Evolutionary conservation across 2,113 vertebrate genomes (phyloP).

Genomic region (Argyrosomus japonicus): DNA sequence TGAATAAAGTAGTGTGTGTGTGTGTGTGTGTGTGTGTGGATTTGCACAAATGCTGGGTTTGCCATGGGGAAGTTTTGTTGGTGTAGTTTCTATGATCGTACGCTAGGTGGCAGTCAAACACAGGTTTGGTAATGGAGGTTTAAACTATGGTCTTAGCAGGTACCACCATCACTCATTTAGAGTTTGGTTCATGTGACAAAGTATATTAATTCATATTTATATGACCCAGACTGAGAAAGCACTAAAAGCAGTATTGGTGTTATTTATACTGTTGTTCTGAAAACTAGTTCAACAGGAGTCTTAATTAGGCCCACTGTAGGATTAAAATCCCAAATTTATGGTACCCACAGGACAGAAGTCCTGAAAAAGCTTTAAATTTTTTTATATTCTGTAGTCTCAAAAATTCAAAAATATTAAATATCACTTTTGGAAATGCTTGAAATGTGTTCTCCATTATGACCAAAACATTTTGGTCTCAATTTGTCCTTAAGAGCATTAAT

Average conservation of each 20-base stretch:
- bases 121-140: neutral
- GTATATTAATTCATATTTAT: neutral
- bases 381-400: neutral
- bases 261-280: neutral
- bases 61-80: neutral
- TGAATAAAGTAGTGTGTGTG: neutral
- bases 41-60: neutral
- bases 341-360: neutral
- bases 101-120: conserved; percentile 60
- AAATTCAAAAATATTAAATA: neutral
- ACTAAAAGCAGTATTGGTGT: neutral
- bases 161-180: neutral
- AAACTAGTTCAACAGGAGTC: neutral
- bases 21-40: neutral
- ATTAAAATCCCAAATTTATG: no score
- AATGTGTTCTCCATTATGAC: neutral
- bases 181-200: neutral
- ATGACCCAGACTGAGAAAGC: neutral
- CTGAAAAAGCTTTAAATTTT: neutral
- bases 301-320: neutral
- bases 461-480: no score
- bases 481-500: no score
- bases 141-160: neutral
- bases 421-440: neutral
- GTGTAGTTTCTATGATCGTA: neutral